These are phyloP conservation scores for Trichogramma evanescens DNA, from an alignment of 2,888 invertebrate genomes.

Conservation along the genomic window DNA sequence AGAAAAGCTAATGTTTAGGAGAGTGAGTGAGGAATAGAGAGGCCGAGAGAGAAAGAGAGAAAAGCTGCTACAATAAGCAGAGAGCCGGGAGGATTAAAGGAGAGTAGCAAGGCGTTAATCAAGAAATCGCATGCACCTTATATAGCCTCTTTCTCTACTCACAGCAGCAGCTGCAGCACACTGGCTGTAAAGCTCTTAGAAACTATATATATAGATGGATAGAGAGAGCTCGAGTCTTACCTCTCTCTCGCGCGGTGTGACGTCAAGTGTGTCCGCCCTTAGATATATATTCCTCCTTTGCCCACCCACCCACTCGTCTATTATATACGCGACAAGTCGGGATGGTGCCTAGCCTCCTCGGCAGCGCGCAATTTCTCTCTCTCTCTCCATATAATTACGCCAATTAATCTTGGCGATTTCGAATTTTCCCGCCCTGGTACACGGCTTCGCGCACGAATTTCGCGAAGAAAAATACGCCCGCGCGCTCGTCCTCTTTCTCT, in stretches of 20 bases:
- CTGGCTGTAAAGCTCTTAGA: no score
- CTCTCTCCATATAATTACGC: constrained; percentile 5
- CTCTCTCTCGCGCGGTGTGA: constrained; percentile 1
- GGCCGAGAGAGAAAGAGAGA: neutral
- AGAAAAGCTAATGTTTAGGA: neutral
- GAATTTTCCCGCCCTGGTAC: neutral
- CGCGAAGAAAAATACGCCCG: neutral
- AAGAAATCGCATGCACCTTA: constrained; percentile 7
- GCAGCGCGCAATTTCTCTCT: neutral
- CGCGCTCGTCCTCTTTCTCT: no score
- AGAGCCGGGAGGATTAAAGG: neutral
- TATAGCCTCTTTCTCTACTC: neutral
- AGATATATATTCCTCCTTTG: no score
- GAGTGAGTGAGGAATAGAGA: neutral
- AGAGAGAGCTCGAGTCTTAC: neutral
- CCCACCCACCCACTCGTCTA: no score
- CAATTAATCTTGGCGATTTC: constrained; percentile 12
- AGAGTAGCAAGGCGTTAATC: constrained; percentile 5
- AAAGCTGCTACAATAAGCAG: neutral
- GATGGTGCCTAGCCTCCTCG: no score
- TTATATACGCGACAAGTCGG: no score
- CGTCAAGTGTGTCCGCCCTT: neutral
- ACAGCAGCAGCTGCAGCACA: no score
- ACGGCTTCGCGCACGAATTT: neutral
- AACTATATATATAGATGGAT: no score